Percentiles rank a stretch among this genome's conserved stretches.
Conservation (phyloP, 1,140 invertebrate genomes). For the Anthonomus grandis region DNA sequence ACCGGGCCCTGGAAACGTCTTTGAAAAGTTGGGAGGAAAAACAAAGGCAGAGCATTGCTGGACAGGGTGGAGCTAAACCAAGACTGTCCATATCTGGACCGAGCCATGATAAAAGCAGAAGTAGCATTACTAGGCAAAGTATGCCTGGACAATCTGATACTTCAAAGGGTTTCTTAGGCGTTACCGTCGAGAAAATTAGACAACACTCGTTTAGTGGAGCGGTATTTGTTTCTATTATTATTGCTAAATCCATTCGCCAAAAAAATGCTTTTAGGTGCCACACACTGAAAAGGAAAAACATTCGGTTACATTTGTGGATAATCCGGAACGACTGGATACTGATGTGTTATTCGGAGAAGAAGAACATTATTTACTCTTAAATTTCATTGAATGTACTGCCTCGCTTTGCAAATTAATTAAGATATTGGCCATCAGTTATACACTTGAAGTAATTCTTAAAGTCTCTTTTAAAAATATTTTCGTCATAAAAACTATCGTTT, state of each 20-base stretch:
- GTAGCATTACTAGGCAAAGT: slow-evolving; percentile 44
- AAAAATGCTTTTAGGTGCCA: slow-evolving; percentile 16
- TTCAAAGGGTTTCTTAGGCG: slow-evolving; percentile 43
- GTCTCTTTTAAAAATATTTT: not conserved
- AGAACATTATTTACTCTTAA: slow-evolving; percentile 68
- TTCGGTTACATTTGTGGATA: slow-evolving; percentile 39
- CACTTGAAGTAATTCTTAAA: slow-evolving; percentile 33
- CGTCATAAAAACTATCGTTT: too few species aligned
- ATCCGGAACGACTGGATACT: slow-evolving; percentile 39
- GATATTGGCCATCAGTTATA: slow-evolving; percentile 52
- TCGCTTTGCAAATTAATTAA: slow-evolving; percentile 82
- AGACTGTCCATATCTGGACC: slow-evolving; percentile 36
- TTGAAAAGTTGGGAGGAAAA: slow-evolving; percentile 93
- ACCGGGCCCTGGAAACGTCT: slow-evolving; percentile 84
- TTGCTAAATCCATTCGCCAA: too few species aligned
- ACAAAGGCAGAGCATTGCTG: slow-evolving; percentile 62
- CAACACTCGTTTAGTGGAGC: slow-evolving; percentile 47
- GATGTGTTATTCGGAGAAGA: slow-evolving; percentile 65
- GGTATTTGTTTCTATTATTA: slow-evolving; percentile 18
- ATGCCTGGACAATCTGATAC: slow-evolving; percentile 38
- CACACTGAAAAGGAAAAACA: slow-evolving; percentile 32
- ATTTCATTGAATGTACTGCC: slow-evolving; percentile 77
- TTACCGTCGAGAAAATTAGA: slow-evolving; percentile 45
- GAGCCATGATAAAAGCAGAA: slow-evolving; percentile 41
- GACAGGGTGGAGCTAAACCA: slow-evolving; percentile 38